These are phyloP conservation scores for Verasper variegatus DNA, from an alignment of 2,113 vertebrate genomes.

Conservation along the genomic window DNA sequence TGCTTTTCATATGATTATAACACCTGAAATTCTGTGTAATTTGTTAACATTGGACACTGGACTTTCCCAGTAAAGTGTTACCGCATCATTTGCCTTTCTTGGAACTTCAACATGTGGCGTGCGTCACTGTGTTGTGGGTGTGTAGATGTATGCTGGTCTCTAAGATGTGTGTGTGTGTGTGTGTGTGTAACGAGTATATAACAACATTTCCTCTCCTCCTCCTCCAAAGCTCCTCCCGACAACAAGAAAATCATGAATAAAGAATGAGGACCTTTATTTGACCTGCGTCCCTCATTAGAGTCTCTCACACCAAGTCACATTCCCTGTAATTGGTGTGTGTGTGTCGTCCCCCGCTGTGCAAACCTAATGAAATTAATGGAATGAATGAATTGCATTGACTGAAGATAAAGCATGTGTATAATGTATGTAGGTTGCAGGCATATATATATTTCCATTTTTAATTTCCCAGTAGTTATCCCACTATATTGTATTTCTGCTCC, in stretches of 20 bases:
- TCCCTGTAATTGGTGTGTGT: no score
- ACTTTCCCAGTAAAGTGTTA: neutral
- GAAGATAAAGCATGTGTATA: no score
- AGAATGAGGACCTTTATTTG: constrained; percentile 23
- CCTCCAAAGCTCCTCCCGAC: neutral
- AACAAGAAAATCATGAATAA: constrained; percentile 21
- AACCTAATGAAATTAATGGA: neutral
- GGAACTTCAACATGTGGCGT: constrained; percentile 14
- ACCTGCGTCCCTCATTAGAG: neutral
- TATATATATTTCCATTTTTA: neutral
- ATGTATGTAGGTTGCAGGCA: neutral
- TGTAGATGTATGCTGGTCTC: constrained; percentile 12
- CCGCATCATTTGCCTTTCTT: constrained; percentile 1
- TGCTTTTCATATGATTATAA: neutral
- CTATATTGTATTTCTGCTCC: neutral
- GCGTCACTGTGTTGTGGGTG: constrained; percentile 24
- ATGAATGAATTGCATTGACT: no score
- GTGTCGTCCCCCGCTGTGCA: neutral
- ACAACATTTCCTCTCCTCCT: constrained; percentile 23
- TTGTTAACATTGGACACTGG: neutral
- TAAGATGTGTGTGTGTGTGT: neutral
- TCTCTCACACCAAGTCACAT: neutral
- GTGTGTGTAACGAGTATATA: neutral
- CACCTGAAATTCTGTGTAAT: neutral
- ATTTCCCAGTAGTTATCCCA: neutral